A percentile compares a stretch with the other conserved stretches of the same genome.
These are phyloP conservation scores for Drosophila burlai DNA, from an alignment of 1,140 invertebrate genomes.

Conservation along the genomic window DNA sequence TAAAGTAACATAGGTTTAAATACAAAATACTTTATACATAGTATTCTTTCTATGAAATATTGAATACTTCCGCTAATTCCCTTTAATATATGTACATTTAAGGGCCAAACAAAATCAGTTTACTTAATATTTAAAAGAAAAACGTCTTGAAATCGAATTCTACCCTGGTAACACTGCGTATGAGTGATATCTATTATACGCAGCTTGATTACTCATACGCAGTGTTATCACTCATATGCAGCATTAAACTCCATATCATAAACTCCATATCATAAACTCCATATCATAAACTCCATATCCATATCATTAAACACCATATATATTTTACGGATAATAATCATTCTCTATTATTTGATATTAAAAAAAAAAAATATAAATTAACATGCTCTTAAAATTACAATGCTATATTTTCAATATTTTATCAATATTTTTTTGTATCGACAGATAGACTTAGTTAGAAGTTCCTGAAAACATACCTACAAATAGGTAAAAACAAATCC, in stretches of 20 bases:
- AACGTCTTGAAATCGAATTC: not conserved
- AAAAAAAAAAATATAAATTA: too few species aligned
- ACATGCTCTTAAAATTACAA: too few species aligned
- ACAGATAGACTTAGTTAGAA: too few species aligned
- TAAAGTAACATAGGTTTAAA: not conserved
- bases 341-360: not conserved
- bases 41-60: too few species aligned
- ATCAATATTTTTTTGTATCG: too few species aligned
- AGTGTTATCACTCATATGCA: not conserved
- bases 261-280: not conserved
- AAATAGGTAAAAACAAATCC: not conserved
- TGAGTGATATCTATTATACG: not conserved
- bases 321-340: not conserved
- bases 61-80: too few species aligned
- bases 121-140: not conserved
- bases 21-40: too few species aligned
- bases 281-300: not conserved
- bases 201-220: not conserved
- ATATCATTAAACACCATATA: too few species aligned
- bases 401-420: too few species aligned
- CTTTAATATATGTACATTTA: not conserved
- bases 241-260: not conserved
- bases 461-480: not conserved
- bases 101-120: not conserved
- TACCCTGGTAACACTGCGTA: not conserved